Base-by-base conservation (phyloP, 1,140 invertebrate genomes). In the Drosophila yakuba region DNA sequence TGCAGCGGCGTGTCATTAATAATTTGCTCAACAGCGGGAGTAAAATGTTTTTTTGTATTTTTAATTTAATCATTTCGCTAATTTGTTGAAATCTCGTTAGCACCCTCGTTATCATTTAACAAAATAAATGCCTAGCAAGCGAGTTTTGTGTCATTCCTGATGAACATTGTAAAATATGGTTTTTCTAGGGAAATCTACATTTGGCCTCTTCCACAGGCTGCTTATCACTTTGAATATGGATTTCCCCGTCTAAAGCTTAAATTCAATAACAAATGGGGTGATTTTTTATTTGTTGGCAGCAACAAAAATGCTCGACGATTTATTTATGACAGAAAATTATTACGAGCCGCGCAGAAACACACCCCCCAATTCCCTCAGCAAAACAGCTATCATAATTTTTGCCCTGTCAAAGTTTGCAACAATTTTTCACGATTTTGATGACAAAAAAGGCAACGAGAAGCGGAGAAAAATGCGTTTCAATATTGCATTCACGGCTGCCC, bases 381-480 rank as follows among this genome's bases (percentile, higher is more conserved):
- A 50, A 74, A 77, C 74, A 85, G 79, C 81, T 78, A 86, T 86
- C 74, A 85, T 81, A 81, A 86, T 78, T 85, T 71, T 81, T 60
- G 67, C 62, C 63, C 79, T 85, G 81, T 85, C 81, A 85, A 85
- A 85, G 81, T 85, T 85, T 85, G 81, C 74, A 86, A 64, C 82
- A 85, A 85, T 85, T 85, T 85, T 85, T 85, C 81, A 85, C 77
- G 81, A 71, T 85, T 85, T 84, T 84, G 76, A 82, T 58, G 80
- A 74, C 59, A 72, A 59, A 72, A 71, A 39, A 32, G 69, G 28
- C 47, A 7, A n/a, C 23, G 43, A 45, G 28, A 36, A 47, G 41
- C 10, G 35, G 59, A 54, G 48, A 83, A 80, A 80, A 84, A 83
- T 82, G 69, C 71, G 60, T 68, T 80, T 64, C 71, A 79, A 83